These are phyloP conservation scores for Condylostylus longicornis DNA, from an alignment of 1,140 invertebrate species.

Conservation along the genomic window DNA sequence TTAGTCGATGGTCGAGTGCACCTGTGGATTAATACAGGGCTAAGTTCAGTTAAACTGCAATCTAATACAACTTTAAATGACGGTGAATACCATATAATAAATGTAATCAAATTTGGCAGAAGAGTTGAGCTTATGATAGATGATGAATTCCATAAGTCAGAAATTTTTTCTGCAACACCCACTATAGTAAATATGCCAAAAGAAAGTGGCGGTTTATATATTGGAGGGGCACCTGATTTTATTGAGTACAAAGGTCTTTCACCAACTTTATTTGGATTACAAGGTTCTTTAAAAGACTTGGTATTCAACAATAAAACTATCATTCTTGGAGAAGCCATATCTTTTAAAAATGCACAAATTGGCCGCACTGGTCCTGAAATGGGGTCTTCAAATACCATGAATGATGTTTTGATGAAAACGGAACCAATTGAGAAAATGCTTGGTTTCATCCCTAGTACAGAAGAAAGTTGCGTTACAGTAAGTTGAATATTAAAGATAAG, in stretches of 20 bases:
- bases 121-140: slow-evolving; percentile 51
- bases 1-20: slow-evolving; percentile 48
- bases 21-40: slow-evolving; percentile 46
- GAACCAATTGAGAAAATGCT: slow-evolving; percentile 31
- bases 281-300: slow-evolving; percentile 67
- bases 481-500: too few relatives aligned
- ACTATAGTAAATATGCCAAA: slow-evolving; percentile 36
- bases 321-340: slow-evolving; percentile 45
- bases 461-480: too few relatives aligned
- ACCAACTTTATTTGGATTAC: slow-evolving; percentile 39
- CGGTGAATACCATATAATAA: slow-evolving; percentile 44
- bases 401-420: slow-evolving; percentile 31
- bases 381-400: slow-evolving; percentile 36
- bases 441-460: slow-evolving; percentile 30
- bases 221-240: slow-evolving; percentile 30
- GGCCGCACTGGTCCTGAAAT: slow-evolving; percentile 46
- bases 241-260: slow-evolving; percentile 21
- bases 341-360: slow-evolving; percentile 54
- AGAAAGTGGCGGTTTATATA: slow-evolving; percentile 32
- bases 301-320: slow-evolving; percentile 59
- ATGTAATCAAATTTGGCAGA: slow-evolving; percentile 36
- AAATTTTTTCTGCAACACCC: slow-evolving; percentile 36
- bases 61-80: slow-evolving; percentile 49
- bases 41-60: slow-evolving; percentile 42
- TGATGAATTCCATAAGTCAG: slow-evolving; percentile 41